A percentile compares a stretch with the other conserved stretches of the same genome.
Conservation (phyloP, 2,113 vertebrate species). For the Gymnogyps californianus region DNA sequence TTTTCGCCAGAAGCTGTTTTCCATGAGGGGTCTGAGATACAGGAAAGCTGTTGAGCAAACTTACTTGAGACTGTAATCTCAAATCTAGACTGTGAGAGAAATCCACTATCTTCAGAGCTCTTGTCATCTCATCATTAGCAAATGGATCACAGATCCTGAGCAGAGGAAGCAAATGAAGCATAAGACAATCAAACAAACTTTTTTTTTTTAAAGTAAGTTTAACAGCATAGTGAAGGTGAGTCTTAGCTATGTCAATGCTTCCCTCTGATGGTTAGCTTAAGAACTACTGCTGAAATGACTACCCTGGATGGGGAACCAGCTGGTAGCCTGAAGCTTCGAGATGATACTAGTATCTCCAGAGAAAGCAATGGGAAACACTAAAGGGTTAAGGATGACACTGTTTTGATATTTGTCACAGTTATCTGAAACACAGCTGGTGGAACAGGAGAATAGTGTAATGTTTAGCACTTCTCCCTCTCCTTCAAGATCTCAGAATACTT, state of each 20-base stretch:
- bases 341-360: not conserved
- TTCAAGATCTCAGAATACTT: not conserved
- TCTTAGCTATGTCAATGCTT: slow-evolving; percentile 37
- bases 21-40: slow-evolving; percentile 71
- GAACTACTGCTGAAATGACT: slow-evolving; percentile 9
- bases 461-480: not conserved
- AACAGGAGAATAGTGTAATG: not conserved
- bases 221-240: not conserved
- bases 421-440: not conserved
- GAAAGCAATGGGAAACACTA: not conserved
- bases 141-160: slow-evolving; percentile 67
- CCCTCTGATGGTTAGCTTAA: slow-evolving; percentile 65
- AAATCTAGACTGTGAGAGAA: slow-evolving; percentile 85
- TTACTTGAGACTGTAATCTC: slow-evolving; percentile 59
- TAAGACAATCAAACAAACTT: not conserved
- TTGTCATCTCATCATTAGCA: slow-evolving; percentile 30
- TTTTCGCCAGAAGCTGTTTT: slow-evolving; percentile 74
- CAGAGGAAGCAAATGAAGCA: slow-evolving; percentile 16
- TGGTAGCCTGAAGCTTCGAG: not conserved
- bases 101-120: slow-evolving; percentile 77
- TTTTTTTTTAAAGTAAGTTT: not conserved
- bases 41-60: slow-evolving; percentile 66
- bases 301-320: not conserved
- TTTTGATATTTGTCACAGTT: not conserved
- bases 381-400: not conserved